Conservation (phyloP, 1,140 invertebrate species). For the Saccostrea echinata region DNA sequence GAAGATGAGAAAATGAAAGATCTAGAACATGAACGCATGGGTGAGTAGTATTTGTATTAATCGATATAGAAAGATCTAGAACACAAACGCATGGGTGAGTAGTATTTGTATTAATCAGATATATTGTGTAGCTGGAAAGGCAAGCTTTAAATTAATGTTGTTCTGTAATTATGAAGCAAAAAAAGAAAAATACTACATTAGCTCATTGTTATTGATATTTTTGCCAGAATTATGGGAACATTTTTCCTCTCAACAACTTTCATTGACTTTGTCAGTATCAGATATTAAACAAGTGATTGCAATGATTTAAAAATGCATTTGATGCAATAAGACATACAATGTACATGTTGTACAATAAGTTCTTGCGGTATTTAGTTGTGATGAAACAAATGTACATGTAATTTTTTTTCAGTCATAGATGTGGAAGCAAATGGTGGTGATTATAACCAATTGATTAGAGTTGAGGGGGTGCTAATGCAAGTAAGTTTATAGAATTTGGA, state of each 20-base stretch:
- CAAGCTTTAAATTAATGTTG: too few relatives aligned
- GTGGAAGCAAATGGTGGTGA: conserved; percentile 64
- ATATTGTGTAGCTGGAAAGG: too few relatives aligned
- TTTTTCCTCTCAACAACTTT: too few relatives aligned
- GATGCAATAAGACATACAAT: background rate
- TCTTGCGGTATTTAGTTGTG: too few relatives aligned
- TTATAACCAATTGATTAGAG: conserved; percentile 62
- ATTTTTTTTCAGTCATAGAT: conserved; percentile 66
- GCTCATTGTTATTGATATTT: too few relatives aligned
- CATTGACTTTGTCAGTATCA: background rate
- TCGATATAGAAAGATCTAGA: conserved; percentile 60
- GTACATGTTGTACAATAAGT: too few relatives aligned
- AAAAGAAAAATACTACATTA: too few relatives aligned
- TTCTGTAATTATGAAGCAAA: too few relatives aligned
- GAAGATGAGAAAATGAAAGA: conserved; percentile 72
- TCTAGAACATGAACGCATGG: conserved; percentile 46
- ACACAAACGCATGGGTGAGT: conserved; percentile 41
- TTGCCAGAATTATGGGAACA: too few relatives aligned
- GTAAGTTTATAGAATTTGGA: conserved; percentile 47
- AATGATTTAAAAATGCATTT: background rate
- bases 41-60: conserved; percentile 2
- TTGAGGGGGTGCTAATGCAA: conserved; percentile 64
- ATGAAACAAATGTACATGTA: background rate
- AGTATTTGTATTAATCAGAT: background rate
- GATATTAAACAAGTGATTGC: background rate